Evolutionary conservation across 2,888 invertebrate species (phyloP).

Genomic region (Meteorus cinctellus): DNA sequence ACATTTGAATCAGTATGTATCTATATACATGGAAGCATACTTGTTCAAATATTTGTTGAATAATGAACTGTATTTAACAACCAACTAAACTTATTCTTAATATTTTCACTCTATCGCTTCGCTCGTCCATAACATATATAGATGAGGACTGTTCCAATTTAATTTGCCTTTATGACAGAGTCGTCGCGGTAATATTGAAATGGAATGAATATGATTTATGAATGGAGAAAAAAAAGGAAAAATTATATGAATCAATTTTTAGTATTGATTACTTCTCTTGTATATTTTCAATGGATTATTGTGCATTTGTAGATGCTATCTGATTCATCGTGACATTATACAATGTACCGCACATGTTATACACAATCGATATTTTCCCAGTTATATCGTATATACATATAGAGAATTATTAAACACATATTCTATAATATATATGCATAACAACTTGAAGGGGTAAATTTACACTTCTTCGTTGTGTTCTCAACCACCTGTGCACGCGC

Average conservation of each 20-base stretch:
- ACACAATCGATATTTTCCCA: not conserved
- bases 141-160: not conserved
- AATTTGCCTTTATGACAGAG: not conserved
- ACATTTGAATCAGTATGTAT: not conserved
- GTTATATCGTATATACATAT: not conserved
- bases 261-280: not conserved
- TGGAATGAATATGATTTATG: not conserved
- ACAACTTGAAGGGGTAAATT: slow-evolving; percentile 18
- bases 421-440: not conserved
- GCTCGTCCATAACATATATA: slow-evolving; percentile 1
- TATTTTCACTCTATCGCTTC: not conserved
- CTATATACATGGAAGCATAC: not conserved
- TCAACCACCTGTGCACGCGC: slow-evolving; percentile 32
- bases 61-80: slow-evolving; percentile 12
- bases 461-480: slow-evolving; percentile 21
- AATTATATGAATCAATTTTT: not conserved
- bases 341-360: not conserved
- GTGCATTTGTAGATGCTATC: not conserved
- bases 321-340: not conserved
- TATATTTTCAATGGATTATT: not conserved
- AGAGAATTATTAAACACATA: not conserved
- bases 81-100: slow-evolving; percentile 21
- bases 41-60: not conserved
- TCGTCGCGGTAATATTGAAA: not conserved
- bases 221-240: not conserved